phyloP scores from a whole-genome alignment of 2,797 vertebrate species.

The Pseudocheirus occidentalis region DNA sequence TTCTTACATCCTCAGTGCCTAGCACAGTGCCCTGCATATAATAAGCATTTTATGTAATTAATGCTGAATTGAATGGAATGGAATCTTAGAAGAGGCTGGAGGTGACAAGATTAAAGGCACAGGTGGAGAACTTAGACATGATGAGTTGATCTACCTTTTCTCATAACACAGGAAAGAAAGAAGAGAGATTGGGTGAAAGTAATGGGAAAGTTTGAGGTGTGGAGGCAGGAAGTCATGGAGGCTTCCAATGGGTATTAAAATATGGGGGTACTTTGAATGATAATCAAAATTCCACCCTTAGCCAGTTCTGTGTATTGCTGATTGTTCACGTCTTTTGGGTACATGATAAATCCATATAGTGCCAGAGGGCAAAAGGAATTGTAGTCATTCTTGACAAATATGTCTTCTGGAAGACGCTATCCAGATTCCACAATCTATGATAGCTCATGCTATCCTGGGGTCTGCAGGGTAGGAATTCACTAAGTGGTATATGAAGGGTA shows the following conservation, averaged over 20 bases:
- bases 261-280: not conserved
- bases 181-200: not conserved
- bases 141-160: not conserved
- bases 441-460: not conserved
- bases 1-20: not conserved
- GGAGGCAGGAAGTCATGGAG: not conserved
- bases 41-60: not conserved
- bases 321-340: not conserved
- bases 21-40: not conserved
- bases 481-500: not conserved
- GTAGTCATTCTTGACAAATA: not conserved
- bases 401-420: not conserved
- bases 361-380: not conserved
- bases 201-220: not conserved
- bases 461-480: not conserved
- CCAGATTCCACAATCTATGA: not conserved
- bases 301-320: not conserved
- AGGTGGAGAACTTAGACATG: not conserved
- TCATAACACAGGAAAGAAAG: not conserved
- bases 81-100: not conserved
- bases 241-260: not conserved
- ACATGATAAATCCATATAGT: not conserved
- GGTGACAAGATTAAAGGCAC: not conserved
- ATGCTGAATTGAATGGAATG: not conserved
- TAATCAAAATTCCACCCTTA: not conserved